These are phyloP conservation scores for Pristionchus maxplancki DNA, from an alignment of 2,888 invertebrate genomes.

Conservation along the genomic window DNA sequence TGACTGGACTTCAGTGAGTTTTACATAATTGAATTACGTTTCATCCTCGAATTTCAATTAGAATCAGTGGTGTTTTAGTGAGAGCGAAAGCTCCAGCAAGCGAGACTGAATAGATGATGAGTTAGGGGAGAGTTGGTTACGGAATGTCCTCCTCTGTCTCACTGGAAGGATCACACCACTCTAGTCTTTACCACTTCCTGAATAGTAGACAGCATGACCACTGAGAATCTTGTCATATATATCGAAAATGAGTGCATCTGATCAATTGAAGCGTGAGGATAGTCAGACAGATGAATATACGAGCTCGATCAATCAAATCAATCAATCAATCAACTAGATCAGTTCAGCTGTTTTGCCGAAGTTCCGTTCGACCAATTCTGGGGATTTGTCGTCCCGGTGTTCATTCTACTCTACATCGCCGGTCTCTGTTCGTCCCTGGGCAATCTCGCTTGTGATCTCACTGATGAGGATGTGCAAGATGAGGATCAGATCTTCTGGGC, in stretches of 20 bases:
- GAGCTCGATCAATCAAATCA: too few relatives aligned
- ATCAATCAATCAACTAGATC: too few relatives aligned
- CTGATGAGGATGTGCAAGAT: slow-evolving; percentile 59
- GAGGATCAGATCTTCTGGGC: slow-evolving; percentile 64
- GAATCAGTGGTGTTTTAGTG: not conserved
- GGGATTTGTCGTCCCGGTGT: slow-evolving; percentile 68
- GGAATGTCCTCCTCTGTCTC: not conserved
- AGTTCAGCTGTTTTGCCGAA: slow-evolving; percentile 63
- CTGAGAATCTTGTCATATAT: too few relatives aligned
- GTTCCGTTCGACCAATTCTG: slow-evolving; percentile 63
- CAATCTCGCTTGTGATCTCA: slow-evolving; percentile 64
- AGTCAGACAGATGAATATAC: too few relatives aligned
- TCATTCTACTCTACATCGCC: slow-evolving; percentile 58
- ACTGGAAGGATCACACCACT: not conserved
- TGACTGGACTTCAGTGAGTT: slow-evolving; percentile 49
- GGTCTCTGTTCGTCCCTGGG: slow-evolving; percentile 62
- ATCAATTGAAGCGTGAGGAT: too few relatives aligned
- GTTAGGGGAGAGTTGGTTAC: not conserved
- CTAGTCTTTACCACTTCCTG: not conserved
- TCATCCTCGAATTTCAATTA: not conserved
- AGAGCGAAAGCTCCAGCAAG: not conserved
- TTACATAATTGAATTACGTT: not conserved
- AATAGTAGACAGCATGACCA: too few relatives aligned
- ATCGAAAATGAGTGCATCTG: too few relatives aligned
- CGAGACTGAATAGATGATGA: not conserved